Evolutionary conservation across 2,797 vertebrate genomes (phyloP).

Genomic region (Pygocentrus nattereri): DNA sequence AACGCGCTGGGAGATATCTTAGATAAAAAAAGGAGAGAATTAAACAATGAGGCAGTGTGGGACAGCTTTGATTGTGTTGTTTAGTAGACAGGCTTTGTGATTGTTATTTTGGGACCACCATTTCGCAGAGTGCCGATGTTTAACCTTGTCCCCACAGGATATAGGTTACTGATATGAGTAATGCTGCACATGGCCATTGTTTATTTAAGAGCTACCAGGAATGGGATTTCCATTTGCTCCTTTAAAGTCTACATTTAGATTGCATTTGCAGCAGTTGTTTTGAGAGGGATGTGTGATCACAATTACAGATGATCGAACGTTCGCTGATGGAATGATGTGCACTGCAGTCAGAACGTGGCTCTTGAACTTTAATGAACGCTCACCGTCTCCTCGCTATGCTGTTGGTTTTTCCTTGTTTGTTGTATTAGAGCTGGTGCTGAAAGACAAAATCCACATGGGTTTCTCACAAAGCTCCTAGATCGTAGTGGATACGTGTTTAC

Average conservation of each 20-base stretch:
- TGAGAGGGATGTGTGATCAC: slow-evolving; percentile 72
- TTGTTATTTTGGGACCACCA: slow-evolving; percentile 86
- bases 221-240: slow-evolving; percentile 76
- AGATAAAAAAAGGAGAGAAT: slow-evolving; percentile 86
- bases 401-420: slow-evolving; percentile 24
- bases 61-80: slow-evolving; percentile 85
- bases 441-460: slow-evolving; percentile 40
- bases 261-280: slow-evolving; percentile 68
- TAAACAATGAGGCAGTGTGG: slow-evolving; percentile 87
- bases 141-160: slow-evolving; percentile 79
- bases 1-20: slow-evolving; percentile 85
- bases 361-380: not conserved
- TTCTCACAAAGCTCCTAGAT: slow-evolving; percentile 19
- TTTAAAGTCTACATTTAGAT: slow-evolving; percentile 70
- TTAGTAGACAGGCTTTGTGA: slow-evolving; percentile 76
- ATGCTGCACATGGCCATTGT: slow-evolving; percentile 79
- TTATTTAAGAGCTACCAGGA: slow-evolving; percentile 78
- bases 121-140: slow-evolving; percentile 71
- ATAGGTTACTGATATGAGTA: slow-evolving; percentile 74
- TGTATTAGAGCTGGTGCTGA: slow-evolving; percentile 58
- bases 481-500: slow-evolving; percentile 12
- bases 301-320: slow-evolving; percentile 77
- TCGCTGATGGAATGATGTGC: slow-evolving; percentile 54
- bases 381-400: not conserved
- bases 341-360: slow-evolving; percentile 54